Conservation (phyloP, 2,888 invertebrate genomes). For the Cylindroiulus punctatus region DNA sequence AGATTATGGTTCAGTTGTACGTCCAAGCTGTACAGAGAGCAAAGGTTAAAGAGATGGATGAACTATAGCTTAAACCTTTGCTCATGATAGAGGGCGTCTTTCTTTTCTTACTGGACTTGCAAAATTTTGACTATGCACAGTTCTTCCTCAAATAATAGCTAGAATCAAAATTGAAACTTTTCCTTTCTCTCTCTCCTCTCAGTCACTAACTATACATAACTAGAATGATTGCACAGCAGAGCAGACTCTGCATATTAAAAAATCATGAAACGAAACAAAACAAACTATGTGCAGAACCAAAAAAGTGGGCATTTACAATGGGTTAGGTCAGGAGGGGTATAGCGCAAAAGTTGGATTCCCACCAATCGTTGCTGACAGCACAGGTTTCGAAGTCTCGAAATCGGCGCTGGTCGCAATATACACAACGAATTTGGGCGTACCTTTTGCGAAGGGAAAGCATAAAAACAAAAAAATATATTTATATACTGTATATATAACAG, state of each 20-base stretch:
- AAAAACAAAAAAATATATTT: constrained; percentile 52
- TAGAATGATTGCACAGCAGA: constrained; percentile 39
- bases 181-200: constrained; percentile 22
- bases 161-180: neutral
- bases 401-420: neutral
- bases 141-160: neutral
- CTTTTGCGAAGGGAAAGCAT: constrained; percentile 17
- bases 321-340: neutral
- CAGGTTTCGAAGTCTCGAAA: neutral
- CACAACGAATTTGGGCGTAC: neutral
- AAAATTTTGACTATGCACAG: neutral
- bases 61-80: too few relatives aligned
- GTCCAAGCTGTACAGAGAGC: constrained; percentile 17
- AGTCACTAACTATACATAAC: neutral
- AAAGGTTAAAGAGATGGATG: neutral
- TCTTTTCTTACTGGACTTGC: neutral
- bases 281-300: constrained; percentile 19
- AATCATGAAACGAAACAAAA: constrained; percentile 12
- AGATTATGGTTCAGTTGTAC: neutral
- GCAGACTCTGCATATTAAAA: constrained; percentile 29
- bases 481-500: constrained; percentile 55
- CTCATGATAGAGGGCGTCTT: too few relatives aligned
- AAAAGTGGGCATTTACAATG: constrained; percentile 46
- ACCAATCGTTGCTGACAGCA: constrained; percentile 18
- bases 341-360: neutral